Conservation (phyloP, 2,888 invertebrate species). For the Boloria selene region DNA sequence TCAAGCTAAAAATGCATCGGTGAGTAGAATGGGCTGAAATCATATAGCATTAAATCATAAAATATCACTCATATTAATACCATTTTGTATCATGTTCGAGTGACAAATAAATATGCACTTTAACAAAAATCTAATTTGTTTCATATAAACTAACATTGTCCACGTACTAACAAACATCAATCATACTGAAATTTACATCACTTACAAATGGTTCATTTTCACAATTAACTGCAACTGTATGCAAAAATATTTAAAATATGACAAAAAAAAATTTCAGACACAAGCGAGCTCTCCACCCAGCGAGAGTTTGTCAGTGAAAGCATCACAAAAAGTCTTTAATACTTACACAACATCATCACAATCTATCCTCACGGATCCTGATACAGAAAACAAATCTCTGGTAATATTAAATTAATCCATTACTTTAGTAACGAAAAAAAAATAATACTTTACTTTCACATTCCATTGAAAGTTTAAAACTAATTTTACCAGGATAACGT, state of each 20-base stretch:
- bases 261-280: constrained; percentile 66
- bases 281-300: constrained; percentile 68
- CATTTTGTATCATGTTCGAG: constrained; percentile 37
- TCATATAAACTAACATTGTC: constrained; percentile 40
- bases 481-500: not conserved
- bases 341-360: constrained; percentile 68
- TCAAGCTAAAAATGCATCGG: constrained; percentile 82
- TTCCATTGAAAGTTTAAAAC: not conserved
- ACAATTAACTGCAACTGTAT: not conserved
- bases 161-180: constrained; percentile 34
- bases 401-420: constrained; percentile 53
- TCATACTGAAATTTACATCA: constrained; percentile 9
- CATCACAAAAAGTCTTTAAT: constrained; percentile 76
- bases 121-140: constrained; percentile 38
- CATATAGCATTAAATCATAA: constrained; percentile 30
- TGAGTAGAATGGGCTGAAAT: constrained; percentile 51
- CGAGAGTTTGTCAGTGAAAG: constrained; percentile 79
- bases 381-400: constrained; percentile 69
- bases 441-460: constrained; percentile 31
- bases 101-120: constrained; percentile 38
- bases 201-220: not conserved
- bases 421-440: constrained; percentile 23
- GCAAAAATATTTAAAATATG: constrained; percentile 21
- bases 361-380: constrained; percentile 62
- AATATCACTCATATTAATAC: constrained; percentile 33